Percentiles rank a stretch among this genome's conserved stretches.
phyloP scores from a whole-genome alignment of 1,140 invertebrate species.

The Papilio aristodemus region DNA sequence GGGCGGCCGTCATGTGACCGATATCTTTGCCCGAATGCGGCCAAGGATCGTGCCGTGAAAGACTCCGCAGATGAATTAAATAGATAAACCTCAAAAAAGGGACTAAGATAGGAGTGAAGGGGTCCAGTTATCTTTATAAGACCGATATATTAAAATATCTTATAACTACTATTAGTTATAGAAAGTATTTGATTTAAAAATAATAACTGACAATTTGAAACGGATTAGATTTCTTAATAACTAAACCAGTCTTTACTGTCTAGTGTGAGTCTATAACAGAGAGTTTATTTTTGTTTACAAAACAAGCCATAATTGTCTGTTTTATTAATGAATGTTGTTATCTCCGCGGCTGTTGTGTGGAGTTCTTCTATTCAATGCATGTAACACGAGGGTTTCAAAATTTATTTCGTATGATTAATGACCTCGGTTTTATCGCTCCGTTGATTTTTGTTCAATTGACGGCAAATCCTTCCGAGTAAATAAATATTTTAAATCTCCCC shows the following conservation, averaged over 20 bases:
- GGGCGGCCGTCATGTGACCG: constrained; percentile 69
- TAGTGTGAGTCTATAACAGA: too few species aligned
- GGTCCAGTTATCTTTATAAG: constrained; percentile 18
- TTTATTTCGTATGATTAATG: constrained; percentile 74
- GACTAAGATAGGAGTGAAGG: constrained; percentile 53
- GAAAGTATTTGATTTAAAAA: too few species aligned
- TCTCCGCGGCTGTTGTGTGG: constrained; percentile 7
- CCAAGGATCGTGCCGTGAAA: constrained; percentile 67
- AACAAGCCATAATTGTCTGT: constrained; percentile 6
- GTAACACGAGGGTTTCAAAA: constrained; percentile 49
- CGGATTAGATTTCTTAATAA: too few species aligned
- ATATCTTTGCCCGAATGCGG: constrained; percentile 71
- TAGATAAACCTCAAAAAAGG: constrained; percentile 75
- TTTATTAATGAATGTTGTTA: constrained; percentile 18
- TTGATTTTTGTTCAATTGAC: constrained; percentile 67
- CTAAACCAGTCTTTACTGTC: too few species aligned
- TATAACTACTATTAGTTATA: not conserved
- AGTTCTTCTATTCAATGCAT: constrained; percentile 18
- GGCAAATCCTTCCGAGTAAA: constrained; percentile 58
- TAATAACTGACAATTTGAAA: too few species aligned
- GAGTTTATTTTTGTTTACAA: constrained; percentile 14
- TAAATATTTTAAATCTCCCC: constrained; percentile 67
- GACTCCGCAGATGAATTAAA: constrained; percentile 78
- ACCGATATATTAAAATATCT: not conserved
- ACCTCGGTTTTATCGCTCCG: constrained; percentile 54